phyloP scores from a whole-genome alignment of 2,113 vertebrate species.

The Empidonax traillii region DNA sequence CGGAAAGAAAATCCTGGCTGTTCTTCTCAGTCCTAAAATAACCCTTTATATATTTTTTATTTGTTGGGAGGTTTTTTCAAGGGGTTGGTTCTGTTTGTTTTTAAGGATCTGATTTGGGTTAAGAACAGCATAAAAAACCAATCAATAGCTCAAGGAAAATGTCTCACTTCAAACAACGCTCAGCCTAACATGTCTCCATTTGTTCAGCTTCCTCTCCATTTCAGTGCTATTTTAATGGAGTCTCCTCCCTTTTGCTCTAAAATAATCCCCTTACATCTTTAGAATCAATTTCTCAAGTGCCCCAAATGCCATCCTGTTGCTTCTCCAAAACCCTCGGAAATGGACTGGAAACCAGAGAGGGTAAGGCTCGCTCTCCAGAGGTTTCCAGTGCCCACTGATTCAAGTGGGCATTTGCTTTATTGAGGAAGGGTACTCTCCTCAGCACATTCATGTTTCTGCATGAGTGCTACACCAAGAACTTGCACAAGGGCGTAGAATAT shows the following conservation, averaged over 20 bases:
- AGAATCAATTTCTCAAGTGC: constrained; percentile 61
- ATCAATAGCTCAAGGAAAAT: constrained; percentile 58
- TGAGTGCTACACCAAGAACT: background rate
- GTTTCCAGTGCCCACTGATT: background rate
- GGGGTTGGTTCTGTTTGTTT: background rate
- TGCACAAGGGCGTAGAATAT: background rate
- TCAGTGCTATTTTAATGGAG: constrained; percentile 42
- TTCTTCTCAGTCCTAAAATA: constrained; percentile 17
- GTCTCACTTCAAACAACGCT: constrained; percentile 31
- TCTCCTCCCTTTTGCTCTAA: constrained; percentile 43
- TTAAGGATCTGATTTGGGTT: constrained; percentile 49
- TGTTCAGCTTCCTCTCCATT: constrained; percentile 45
- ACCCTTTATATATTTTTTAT: background rate
- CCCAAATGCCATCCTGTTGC: background rate
- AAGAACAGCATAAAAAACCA: background rate
- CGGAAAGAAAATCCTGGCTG: background rate
- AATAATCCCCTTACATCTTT: constrained; percentile 54
- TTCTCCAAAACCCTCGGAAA: constrained; percentile 29
- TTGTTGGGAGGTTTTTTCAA: background rate
- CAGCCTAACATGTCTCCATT: constrained; percentile 17
- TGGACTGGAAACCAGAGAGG: constrained; percentile 21
- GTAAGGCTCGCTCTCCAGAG: background rate
- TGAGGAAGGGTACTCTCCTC: background rate
- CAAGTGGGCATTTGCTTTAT: background rate
- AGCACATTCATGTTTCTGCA: background rate